Evolutionary conservation across 2,113 vertebrate species (phyloP).

Genomic region (Bungarus multicinctus): DNA sequence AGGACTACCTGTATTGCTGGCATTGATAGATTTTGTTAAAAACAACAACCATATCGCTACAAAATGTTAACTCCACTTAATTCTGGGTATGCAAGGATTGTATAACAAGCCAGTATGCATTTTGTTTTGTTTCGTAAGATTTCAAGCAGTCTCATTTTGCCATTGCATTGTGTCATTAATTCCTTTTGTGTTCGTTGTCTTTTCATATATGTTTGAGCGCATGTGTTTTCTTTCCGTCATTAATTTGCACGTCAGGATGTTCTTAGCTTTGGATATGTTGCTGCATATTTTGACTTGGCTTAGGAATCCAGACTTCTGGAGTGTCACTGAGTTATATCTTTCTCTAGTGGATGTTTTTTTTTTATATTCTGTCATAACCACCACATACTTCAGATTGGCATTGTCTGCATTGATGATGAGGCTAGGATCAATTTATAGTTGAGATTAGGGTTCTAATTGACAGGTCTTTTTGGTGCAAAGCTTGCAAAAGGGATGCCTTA

Average conservation of each 20-base stretch:
- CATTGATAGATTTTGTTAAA: conserved; percentile 34
- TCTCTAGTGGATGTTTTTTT: conserved; percentile 47
- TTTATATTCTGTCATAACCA: conserved; percentile 46
- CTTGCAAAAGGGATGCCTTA: conserved; percentile 56
- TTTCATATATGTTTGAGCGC: conserved; percentile 26
- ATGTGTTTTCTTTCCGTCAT: conserved; percentile 56
- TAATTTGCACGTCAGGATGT: conserved; percentile 56
- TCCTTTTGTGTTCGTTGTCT: conserved; percentile 60
- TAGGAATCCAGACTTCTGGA: conserved; percentile 41
- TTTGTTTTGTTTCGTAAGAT: conserved; percentile 44
- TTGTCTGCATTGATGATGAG: conserved; percentile 39
- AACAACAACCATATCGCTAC: background rate
- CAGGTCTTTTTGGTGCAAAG: conserved; percentile 5
- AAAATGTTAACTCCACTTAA: conserved; percentile 31
- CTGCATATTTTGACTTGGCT: conserved; percentile 41
- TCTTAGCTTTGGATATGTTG: conserved; percentile 54
- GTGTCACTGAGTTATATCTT: conserved; percentile 32
- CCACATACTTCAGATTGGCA: conserved; percentile 52
- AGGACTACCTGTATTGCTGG: conserved; percentile 29
- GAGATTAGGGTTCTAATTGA: background rate
- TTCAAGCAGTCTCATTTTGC: conserved; percentile 51
- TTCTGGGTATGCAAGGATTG: conserved; percentile 38
- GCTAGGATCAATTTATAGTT: conserved; percentile 19
- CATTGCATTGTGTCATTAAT: conserved; percentile 61
- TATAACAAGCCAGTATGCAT: conserved; percentile 35